These are phyloP conservation scores for Nemopilema nomurai DNA, from an alignment of 30 jellyfish, hydroid and myxozoan genomes.

Conservation along the genomic window DNA sequence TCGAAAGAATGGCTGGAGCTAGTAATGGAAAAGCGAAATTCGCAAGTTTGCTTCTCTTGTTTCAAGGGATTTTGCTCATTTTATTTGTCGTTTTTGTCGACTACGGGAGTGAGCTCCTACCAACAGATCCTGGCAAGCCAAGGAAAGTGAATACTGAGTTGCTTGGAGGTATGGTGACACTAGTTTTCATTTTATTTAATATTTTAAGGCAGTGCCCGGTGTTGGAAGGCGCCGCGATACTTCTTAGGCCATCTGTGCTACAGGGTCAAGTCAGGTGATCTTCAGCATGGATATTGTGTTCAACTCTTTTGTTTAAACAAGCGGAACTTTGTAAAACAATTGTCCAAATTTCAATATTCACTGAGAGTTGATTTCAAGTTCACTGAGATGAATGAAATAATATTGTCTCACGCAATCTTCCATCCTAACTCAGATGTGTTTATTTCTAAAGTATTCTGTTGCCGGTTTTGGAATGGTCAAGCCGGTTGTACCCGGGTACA, in stretches of 20 bases:
- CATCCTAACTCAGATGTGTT: no score
- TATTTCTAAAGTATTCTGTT: no score
- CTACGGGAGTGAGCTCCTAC: constrained; percentile 76
- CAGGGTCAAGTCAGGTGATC: constrained; percentile 37
- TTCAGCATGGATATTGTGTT: constrained; percentile 2
- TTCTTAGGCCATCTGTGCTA: constrained; percentile 7
- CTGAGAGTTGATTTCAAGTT: neutral
- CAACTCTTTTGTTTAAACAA: neutral
- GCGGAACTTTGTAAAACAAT: neutral
- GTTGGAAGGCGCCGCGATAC: neutral
- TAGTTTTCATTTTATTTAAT: neutral
- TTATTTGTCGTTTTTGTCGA: constrained; percentile 89
- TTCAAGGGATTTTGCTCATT: constrained; percentile 82
- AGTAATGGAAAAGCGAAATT: constrained; percentile 76
- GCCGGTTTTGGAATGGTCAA: no score
- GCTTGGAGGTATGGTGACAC: constrained; percentile 5
- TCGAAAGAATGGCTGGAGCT: constrained; percentile 41
- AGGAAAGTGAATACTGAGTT: neutral
- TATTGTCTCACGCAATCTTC: no score
- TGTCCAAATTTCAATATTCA: neutral
- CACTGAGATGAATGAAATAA: neutral
- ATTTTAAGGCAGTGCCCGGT: neutral
- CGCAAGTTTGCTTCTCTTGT: constrained; percentile 77
- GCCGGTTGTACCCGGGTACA: no score
- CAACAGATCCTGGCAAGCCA: constrained; percentile 37